These are phyloP conservation scores for Crotophaga sulcirostris DNA, from an alignment of 2,113 vertebrate species.

Conservation along the genomic window DNA sequence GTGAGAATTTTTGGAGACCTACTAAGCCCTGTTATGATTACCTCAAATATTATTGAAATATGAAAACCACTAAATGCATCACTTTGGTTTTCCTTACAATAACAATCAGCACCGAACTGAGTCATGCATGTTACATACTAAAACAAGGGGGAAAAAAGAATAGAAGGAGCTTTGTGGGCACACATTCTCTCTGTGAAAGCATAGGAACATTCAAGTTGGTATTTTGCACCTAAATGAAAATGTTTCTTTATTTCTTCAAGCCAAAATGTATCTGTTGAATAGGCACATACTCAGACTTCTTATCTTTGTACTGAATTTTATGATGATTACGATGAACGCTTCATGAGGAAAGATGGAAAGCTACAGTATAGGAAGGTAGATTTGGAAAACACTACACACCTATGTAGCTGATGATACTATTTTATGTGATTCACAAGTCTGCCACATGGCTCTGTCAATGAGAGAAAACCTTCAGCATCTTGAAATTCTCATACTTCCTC, in stretches of 20 bases:
- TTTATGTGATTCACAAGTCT: neutral
- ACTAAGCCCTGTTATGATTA: neutral
- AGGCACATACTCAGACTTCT: fast-evolving
- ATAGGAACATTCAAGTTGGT: neutral
- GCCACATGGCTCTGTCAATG: neutral
- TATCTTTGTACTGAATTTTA: neutral
- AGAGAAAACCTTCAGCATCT: neutral
- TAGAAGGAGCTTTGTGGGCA: neutral
- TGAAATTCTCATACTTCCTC: neutral
- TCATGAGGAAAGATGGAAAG: neutral
- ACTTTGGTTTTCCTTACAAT: neutral
- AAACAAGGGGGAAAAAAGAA: neutral
- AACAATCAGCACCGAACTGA: neutral
- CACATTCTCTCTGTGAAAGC: neutral
- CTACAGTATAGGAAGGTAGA: neutral
- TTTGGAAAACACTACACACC: neutral
- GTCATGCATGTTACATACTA: neutral
- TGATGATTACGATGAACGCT: neutral
- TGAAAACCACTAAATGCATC: neutral
- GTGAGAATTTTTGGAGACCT: neutral
- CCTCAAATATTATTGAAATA: neutral
- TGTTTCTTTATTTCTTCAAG: neutral
- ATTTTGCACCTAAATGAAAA: neutral
- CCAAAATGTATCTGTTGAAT: neutral
- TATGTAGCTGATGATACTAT: neutral